These are phyloP conservation scores for Lontra canadensis DNA, from an alignment of 2,113 vertebrate genomes.

Conservation along the genomic window DNA sequence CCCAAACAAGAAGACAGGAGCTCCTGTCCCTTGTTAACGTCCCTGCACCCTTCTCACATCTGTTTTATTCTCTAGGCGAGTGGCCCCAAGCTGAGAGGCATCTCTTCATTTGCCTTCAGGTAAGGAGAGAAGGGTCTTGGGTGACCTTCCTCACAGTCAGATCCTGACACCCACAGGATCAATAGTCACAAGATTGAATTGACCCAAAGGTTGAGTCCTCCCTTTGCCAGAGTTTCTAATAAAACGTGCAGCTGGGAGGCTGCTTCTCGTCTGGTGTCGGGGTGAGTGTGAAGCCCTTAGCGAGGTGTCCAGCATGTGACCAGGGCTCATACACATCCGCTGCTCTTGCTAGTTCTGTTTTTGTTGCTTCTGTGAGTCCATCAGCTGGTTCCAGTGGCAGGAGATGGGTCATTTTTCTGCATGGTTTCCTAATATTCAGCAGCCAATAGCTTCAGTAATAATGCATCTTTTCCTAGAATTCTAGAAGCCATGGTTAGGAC, in stretches of 20 bases:
- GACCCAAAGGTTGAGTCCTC: neutral
- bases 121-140: neutral
- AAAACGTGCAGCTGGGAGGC: neutral
- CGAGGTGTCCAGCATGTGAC: fast-evolving
- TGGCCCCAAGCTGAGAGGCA: neutral
- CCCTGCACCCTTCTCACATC: fast-evolving
- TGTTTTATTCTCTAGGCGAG: neutral
- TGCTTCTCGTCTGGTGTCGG: neutral
- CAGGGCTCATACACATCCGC: neutral
- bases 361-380: neutral
- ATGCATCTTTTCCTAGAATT: neutral
- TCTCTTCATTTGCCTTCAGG: neutral
- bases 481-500: neutral
- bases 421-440: neutral
- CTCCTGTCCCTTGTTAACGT: fast-evolving
- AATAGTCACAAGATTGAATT: neutral
- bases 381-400: neutral
- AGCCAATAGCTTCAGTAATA: neutral
- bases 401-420: neutral
- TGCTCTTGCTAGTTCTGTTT: neutral
- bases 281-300: neutral
- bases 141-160: neutral
- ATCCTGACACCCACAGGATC: neutral
- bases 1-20: neutral
- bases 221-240: neutral